These are phyloP conservation scores for Tetropium fuscum DNA, from an alignment of 2,888 invertebrate genomes.

Conservation along the genomic window DNA sequence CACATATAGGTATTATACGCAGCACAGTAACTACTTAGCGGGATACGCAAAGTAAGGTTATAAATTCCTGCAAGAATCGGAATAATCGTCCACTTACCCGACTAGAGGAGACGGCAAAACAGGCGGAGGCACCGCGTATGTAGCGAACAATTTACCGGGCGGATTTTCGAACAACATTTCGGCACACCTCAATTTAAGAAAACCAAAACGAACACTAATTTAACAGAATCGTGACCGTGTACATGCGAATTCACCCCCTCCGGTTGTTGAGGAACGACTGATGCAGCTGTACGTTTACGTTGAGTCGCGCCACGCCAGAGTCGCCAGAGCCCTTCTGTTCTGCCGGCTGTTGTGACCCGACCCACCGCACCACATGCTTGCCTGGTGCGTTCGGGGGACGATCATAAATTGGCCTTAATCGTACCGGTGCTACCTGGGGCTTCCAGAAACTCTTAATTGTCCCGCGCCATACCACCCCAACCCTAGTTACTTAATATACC, in stretches of 20 bases:
- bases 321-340: conserved; percentile 43
- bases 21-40: neutral
- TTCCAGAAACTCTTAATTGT: too few species aligned
- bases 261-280: conserved; percentile 48
- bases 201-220: conserved; percentile 27
- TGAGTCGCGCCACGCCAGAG: conserved; percentile 36
- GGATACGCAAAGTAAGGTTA: conserved; percentile 30
- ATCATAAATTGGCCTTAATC: conserved; percentile 38
- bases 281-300: conserved; percentile 51
- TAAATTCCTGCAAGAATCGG: conserved; percentile 9
- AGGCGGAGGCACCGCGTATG: conserved; percentile 80
- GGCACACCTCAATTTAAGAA: conserved; percentile 9
- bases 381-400: conserved; percentile 36
- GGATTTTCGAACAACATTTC: conserved; percentile 80
- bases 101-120: conserved; percentile 62
- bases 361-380: conserved; percentile 59
- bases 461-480: too few species aligned
- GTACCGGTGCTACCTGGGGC: too few species aligned
- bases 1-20: conserved; percentile 1
- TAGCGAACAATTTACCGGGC: conserved; percentile 74
- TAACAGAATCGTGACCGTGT: conserved; percentile 27
- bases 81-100: conserved; percentile 56
- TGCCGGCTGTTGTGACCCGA: conserved; percentile 54
- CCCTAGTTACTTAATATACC: too few species aligned
- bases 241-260: conserved; percentile 54